These are phyloP conservation scores for Embidobia sp. DNA, from an alignment of 2,888 invertebrate genomes.

Conservation along the genomic window DNA sequence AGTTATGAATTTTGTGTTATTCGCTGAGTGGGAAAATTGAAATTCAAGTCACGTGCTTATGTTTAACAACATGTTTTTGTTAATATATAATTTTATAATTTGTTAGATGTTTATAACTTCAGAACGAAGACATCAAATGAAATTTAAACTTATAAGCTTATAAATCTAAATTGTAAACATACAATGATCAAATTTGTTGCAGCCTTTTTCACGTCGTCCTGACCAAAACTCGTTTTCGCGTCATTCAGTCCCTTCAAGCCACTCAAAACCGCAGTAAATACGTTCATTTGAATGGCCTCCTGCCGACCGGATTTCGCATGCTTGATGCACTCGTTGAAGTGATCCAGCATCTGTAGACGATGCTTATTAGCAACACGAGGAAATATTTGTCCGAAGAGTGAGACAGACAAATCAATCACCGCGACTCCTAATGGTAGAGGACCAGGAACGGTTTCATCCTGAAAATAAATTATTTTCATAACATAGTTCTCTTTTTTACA, in stretches of 20 bases:
- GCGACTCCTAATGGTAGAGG: conserved; percentile 96
- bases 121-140: too few relatives aligned
- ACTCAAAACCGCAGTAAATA: conserved; percentile 95
- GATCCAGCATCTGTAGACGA: conserved; percentile 97
- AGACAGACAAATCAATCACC: conserved; percentile 96
- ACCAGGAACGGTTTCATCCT: conserved; percentile 86
- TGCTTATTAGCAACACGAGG: conserved; percentile 97
- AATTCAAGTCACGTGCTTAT: too few relatives aligned
- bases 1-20: too few relatives aligned
- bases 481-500: too few relatives aligned
- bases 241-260: conserved; percentile 95
- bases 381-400: conserved; percentile 96
- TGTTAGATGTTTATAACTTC: too few relatives aligned
- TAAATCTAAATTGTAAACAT: too few relatives aligned
- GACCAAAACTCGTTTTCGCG: conserved; percentile 91
- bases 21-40: too few relatives aligned
- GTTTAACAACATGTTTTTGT: too few relatives aligned
- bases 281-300: conserved; percentile 97
- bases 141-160: too few relatives aligned
- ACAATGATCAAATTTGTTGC: conserved; percentile 91
- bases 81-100: too few relatives aligned
- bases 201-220: conserved; percentile 94
- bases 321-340: conserved; percentile 96
- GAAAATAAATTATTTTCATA: too few relatives aligned
- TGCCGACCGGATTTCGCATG: conserved; percentile 96